A percentile compares a stretch with the other conserved stretches of the same genome.
Evolutionary conservation across 2,797 vertebrate genomes (phyloP).

Genomic region (Schizopygopsis pylzovi): DNA sequence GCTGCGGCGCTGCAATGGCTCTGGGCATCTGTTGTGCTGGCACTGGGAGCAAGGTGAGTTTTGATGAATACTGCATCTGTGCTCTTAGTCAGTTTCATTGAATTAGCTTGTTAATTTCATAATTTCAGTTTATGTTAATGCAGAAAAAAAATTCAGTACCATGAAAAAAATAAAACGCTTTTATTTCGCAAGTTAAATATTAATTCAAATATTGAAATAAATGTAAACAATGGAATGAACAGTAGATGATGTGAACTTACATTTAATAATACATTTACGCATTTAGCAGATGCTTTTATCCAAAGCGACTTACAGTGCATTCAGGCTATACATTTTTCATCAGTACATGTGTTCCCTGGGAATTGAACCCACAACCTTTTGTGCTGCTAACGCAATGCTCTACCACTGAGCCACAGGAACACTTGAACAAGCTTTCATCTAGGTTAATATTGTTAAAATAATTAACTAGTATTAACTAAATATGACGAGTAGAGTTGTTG

Average conservation of each 20-base stretch:
- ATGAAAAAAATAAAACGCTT: background rate
- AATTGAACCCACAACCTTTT: too few relatives aligned
- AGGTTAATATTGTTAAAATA: background rate
- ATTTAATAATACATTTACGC: too few relatives aligned
- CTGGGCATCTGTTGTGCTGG: slow-evolving; percentile 99
- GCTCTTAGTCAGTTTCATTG: background rate
- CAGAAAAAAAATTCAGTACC: background rate
- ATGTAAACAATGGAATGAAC: too few relatives aligned
- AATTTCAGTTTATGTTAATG: background rate
- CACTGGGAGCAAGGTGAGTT: slow-evolving; percentile 93
- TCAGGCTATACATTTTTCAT: too few relatives aligned
- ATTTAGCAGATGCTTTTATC: too few relatives aligned
- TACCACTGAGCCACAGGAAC: too few relatives aligned
- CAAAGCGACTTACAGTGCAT: too few relatives aligned
- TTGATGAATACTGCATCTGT: background rate
- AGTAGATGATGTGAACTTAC: background rate
- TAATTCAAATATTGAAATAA: background rate
- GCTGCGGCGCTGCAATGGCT: slow-evolving; percentile 97
- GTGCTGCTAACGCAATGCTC: too few relatives aligned
- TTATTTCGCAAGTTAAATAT: background rate
- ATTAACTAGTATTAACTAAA: too few relatives aligned
- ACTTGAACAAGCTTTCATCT: too few relatives aligned
- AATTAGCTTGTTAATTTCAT: background rate
- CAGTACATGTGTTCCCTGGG: too few relatives aligned
- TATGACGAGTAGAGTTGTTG: too few relatives aligned